Evolutionary conservation across 1,140 invertebrate genomes (phyloP).

Genomic region (Drosophila subpulchrella): DNA sequence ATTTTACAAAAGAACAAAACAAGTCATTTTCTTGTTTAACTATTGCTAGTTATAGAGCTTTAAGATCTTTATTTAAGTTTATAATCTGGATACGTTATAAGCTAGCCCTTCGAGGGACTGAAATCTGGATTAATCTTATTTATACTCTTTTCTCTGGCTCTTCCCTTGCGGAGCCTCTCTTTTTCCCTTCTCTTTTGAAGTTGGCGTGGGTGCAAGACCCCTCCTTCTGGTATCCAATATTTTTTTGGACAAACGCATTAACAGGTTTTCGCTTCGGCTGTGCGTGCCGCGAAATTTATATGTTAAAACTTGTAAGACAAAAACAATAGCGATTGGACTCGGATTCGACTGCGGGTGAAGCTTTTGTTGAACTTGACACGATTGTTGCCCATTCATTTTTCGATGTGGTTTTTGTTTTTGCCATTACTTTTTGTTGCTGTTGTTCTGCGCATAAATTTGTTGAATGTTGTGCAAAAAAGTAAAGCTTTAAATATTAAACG

Average conservation of each 20-base stretch:
- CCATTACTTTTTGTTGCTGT: slow-evolving; percentile 43
- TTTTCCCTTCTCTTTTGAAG: slow-evolving; percentile 17
- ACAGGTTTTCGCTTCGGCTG: slow-evolving; percentile 60
- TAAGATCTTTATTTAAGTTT: no score
- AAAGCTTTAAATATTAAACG: slow-evolving; percentile 67
- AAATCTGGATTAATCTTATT: background rate
- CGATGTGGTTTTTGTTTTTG: slow-evolving; percentile 36
- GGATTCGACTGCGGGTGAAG: slow-evolving; percentile 62
- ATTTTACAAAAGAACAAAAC: no score
- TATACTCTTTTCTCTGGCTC: slow-evolving; percentile 2
- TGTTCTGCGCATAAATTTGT: slow-evolving; percentile 54
- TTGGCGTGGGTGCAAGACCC: slow-evolving; percentile 67
- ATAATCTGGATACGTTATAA: no score
- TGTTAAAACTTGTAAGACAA: slow-evolving; percentile 59
- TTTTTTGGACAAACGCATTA: slow-evolving; percentile 66
- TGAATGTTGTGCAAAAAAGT: slow-evolving; percentile 65
- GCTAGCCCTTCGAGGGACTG: background rate
- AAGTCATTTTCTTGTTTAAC: no score
- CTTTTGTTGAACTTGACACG: slow-evolving; percentile 80
- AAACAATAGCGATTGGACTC: slow-evolving; percentile 49
- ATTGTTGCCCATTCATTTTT: slow-evolving; percentile 58
- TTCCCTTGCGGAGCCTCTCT: slow-evolving; percentile 9
- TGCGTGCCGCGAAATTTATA: slow-evolving; percentile 71
- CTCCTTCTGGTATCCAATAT: slow-evolving; percentile 18
- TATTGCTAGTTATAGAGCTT: no score